Conservation (phyloP, 2,113 vertebrate genomes). For the Trichechus manatus region DNA sequence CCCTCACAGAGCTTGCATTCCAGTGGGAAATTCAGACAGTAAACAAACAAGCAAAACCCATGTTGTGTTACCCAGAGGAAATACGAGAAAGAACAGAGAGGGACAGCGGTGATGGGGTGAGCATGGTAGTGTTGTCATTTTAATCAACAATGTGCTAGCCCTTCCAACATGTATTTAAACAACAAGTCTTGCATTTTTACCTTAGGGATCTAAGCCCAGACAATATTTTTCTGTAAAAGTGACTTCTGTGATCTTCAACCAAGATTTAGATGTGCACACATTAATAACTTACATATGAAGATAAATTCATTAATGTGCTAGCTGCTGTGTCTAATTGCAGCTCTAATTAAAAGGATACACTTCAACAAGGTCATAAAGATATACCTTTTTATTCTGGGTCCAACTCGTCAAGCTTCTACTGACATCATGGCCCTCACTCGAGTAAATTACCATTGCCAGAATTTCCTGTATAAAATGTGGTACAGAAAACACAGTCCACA, state of each 20-base stretch:
- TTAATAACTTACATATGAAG: background rate
- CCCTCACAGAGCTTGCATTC: background rate
- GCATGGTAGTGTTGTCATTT: accelerated
- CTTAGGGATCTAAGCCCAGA: background rate
- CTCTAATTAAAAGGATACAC: background rate
- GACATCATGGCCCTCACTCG: background rate
- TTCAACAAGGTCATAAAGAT: background rate
- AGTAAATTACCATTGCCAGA: background rate
- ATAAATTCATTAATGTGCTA: background rate
- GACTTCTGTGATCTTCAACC: background rate
- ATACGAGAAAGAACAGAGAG: background rate
- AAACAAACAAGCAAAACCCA: no score
- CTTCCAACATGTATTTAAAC: background rate
- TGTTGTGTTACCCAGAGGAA: accelerated
- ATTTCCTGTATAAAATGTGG: background rate
- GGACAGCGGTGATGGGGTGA: accelerated
- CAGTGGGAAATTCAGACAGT: accelerated
- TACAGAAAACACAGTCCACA: accelerated
- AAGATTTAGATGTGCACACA: background rate
- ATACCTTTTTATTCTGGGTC: background rate
- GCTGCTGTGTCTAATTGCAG: background rate
- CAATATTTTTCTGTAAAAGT: background rate
- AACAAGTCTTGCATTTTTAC: background rate
- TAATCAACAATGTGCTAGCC: background rate
- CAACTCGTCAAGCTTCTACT: background rate